Evolutionary conservation across 23 tunicate genomes (phyloP).

Genomic region (Phallusia fumigata): DNA sequence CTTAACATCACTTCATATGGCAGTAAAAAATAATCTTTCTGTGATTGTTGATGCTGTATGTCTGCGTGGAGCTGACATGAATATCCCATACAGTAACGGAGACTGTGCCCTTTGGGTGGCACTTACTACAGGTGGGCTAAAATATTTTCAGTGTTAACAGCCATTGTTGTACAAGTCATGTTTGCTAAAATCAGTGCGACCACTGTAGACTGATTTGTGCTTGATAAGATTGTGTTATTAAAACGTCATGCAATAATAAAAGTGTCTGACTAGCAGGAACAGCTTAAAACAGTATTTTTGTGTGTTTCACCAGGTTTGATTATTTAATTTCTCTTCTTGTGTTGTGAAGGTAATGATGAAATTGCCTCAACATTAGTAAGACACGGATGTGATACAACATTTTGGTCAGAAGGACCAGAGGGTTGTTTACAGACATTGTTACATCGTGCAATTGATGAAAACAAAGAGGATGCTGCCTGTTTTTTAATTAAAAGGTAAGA

Average conservation of each 20-base stretch:
- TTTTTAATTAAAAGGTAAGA: constrained; percentile 47
- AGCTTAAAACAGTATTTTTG: too few relatives aligned
- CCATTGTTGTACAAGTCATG: too few relatives aligned
- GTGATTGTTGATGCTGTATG: constrained; percentile 63
- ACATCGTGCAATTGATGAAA: constrained; percentile 40
- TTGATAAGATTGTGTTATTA: too few relatives aligned
- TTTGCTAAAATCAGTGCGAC: too few relatives aligned
- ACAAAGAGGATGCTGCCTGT: constrained; percentile 43
- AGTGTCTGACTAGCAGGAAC: too few relatives aligned
- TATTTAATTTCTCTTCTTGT: neutral
- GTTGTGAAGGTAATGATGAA: constrained; percentile 42
- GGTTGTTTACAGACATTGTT: constrained; percentile 40
- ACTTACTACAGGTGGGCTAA: constrained; percentile 29
- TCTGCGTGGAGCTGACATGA: constrained; percentile 59
- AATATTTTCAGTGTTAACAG: too few relatives aligned
- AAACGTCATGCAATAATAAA: too few relatives aligned
- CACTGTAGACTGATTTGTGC: too few relatives aligned
- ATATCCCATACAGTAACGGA: constrained; percentile 34
- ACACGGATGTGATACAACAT: constrained; percentile 48
- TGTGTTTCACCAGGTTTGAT: too few relatives aligned
- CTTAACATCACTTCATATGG: constrained; percentile 43
- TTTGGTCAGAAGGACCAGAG: constrained; percentile 56
- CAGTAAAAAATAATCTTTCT: constrained; percentile 39
- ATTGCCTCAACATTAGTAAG: constrained; percentile 61
- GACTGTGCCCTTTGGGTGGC: constrained; percentile 58